Base-by-base conservation (phyloP, 1,140 invertebrate genomes). In the Phortica variegata region DNA sequence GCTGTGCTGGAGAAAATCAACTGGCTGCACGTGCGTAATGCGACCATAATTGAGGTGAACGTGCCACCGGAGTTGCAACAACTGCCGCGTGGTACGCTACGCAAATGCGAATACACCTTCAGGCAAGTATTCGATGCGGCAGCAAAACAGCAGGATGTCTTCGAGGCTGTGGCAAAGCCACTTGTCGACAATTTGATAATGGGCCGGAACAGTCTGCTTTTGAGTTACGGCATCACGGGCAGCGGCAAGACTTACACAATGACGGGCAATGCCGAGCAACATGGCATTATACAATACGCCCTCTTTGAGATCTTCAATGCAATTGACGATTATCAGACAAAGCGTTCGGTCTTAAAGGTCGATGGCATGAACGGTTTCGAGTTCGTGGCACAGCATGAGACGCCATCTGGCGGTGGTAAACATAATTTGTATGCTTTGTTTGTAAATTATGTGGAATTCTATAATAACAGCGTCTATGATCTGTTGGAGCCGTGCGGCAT, bases 381-480 rank as follows among this genome's bases (percentile, higher is more conserved):
- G 61, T 78, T 93, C 12, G 90, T 92, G 76, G 82, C 79, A 37
- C 88, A 91, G 59, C 85, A 84, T n/a, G 93, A 96, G 77, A 92
- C 91, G 3, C 84, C 88, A 81, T 72, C 76, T 0, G 79, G 81
- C 43, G 73, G 91, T 3, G 86, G 90, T 73, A 84, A 88, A 54
- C 90, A 92, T 60, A 87, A 83, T 70, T 79, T 83, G 6, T 94
- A 87, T 78, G 82, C 89, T 20, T 88, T 98, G 2, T 98, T 98
- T 80, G 84, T 98, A 2, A 93, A 90, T 3, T 97, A 94, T 75
- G 84, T 95, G 50, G 95, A 98, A 78, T 90, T 98, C 60, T 98
- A 98, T 77, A 98, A 98, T 71, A 97, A 98, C 62, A 87, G 84
- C 74, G 89, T 97, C 3, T 97, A 91, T 79, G 96, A 98, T 82